Base-by-base conservation (phyloP, 2,797 vertebrate species). In the Phoeniculus purpureus region DNA sequence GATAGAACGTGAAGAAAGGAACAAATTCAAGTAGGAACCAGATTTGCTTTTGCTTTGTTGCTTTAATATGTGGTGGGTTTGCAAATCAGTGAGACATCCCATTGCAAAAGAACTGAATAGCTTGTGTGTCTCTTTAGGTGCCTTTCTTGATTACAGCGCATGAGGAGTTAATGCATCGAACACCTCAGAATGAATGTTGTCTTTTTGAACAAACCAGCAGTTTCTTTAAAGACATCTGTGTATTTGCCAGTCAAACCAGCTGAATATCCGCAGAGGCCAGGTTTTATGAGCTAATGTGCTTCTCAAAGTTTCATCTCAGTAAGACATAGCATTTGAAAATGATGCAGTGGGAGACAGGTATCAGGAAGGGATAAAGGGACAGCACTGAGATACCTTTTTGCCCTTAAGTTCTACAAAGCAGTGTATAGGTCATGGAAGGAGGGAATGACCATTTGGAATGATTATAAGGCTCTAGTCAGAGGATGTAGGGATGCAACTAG, bases 1-100 rank as follows among this genome's bases (percentile, higher is more conserved):
- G 85, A 99, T 99, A 85, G 99, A 99, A 93, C 97, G 98, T 62
- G 99, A 99, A 93, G 99, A 99, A 96, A 98, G 99, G 92, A 99
- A 98, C 96, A 98, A 98, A 94, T 99, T 99, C 97, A 99, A 98
- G 99, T 99, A 97, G 97, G 98, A 96, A 50, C 7, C 17, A 56
- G 52, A 34, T 92, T 83, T 61, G 8, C 34, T 85, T 6, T 67
- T 26, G 6, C 10, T 82, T 19, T 84, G 15, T 89, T 89, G 12
- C 27, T 61, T 83, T 91, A 56, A 74, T 48, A 3, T 73, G 31
- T 78, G 47, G 68, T 56, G 54, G 20, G 26, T 52, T 62, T 68
- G 27, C 85, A 70, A 81, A 55, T 87, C 65, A 50, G 19, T 52
- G 59, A 65, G 48, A 50, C 4, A 14, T 64, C 65, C 34, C 60